phyloP scores from a whole-genome alignment of 1,140 invertebrate genomes.

The Diabrotica virgifera region DNA sequence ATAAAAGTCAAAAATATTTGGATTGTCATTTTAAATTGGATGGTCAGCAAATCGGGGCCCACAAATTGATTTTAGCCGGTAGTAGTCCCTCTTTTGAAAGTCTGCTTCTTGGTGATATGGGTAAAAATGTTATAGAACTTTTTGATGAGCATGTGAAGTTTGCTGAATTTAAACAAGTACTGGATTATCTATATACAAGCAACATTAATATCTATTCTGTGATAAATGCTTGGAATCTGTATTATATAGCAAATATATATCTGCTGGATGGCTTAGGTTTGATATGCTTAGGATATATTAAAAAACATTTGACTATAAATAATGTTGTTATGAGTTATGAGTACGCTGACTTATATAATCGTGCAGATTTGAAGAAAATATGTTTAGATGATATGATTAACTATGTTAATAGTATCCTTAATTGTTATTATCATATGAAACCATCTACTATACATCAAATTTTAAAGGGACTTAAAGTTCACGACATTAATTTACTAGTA shows the following conservation, averaged over 20 bases:
- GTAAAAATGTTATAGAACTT: constrained; percentile 50
- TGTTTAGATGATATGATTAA: constrained; percentile 52
- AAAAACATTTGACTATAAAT: constrained; percentile 51
- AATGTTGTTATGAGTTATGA: constrained; percentile 55
- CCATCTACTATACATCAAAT: constrained; percentile 49
- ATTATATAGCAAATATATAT: constrained; percentile 59
- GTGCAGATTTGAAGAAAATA: constrained; percentile 47
- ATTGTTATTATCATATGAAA: constrained; percentile 50
- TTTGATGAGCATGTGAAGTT: constrained; percentile 51
- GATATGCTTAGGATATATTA: constrained; percentile 51
- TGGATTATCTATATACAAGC: constrained; percentile 57
- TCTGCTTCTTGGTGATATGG: constrained; percentile 67
- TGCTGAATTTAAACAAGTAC: constrained; percentile 53
- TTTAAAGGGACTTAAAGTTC: constrained; percentile 46
- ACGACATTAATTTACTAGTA: constrained; percentile 51
- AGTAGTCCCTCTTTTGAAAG: constrained; percentile 75
- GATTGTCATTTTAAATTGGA: constrained; percentile 55
- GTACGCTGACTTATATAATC: constrained; percentile 55
- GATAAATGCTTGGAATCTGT: constrained; percentile 54
- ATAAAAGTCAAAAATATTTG: constrained; percentile 27
- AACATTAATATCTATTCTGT: constrained; percentile 51
- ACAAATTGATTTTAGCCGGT: constrained; percentile 66
- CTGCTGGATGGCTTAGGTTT: constrained; percentile 53
- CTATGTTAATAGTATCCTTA: constrained; percentile 51
- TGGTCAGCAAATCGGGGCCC: constrained; percentile 55